These are phyloP conservation scores for Oenanthe oenanthe DNA, from an alignment of 2,113 vertebrate genomes.

Conservation along the genomic window DNA sequence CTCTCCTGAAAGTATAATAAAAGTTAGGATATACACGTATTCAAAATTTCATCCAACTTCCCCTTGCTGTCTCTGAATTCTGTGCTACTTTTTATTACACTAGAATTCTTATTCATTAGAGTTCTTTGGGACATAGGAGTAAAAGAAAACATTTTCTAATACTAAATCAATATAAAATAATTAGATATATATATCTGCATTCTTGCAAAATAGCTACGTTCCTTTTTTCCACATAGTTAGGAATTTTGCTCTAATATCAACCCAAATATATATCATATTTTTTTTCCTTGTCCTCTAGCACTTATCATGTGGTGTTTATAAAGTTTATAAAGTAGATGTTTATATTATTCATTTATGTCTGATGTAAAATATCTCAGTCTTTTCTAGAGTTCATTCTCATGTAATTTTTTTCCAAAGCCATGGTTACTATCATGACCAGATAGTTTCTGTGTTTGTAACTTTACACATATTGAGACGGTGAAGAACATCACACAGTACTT, in stretches of 20 bases:
- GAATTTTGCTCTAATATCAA: background rate
- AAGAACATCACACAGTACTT: background rate
- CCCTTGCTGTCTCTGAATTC: background rate
- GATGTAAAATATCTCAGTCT: background rate
- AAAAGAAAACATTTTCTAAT: background rate
- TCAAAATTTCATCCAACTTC: background rate
- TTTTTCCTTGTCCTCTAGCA: background rate
- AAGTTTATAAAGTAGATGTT: background rate
- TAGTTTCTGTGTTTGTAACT: background rate
- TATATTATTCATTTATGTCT: background rate
- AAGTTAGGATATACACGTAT: rapidly evolving
- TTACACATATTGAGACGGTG: background rate
- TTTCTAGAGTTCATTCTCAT: background rate
- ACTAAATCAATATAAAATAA: background rate
- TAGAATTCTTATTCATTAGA: background rate
- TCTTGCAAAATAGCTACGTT: background rate
- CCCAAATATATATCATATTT: background rate
- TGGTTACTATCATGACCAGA: background rate
- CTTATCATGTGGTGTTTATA: background rate
- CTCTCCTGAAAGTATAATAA: background rate
- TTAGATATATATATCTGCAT: background rate
- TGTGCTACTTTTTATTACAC: background rate
- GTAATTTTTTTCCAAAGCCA: background rate
- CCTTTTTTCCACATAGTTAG: background rate
- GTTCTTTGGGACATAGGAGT: background rate